These are phyloP conservation scores for Raja brachyura DNA, from an alignment of 2,113 vertebrate genomes.

Conservation along the genomic window DNA sequence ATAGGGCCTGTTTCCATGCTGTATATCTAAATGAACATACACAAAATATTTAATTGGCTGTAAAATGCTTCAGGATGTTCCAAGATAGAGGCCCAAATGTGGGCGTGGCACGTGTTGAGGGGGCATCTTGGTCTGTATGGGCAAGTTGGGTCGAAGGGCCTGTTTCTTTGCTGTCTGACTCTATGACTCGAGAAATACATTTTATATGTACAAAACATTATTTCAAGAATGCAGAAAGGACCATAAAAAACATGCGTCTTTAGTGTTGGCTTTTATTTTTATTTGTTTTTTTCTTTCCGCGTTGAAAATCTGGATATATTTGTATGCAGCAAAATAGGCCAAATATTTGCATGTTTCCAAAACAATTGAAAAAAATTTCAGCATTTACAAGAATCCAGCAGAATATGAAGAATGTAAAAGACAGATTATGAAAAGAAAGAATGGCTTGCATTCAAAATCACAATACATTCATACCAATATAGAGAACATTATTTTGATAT, in stretches of 20 bases:
- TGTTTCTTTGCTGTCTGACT: too few species aligned
- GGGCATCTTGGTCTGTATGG: too few species aligned
- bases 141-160: too few species aligned
- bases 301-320: not conserved
- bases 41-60: not conserved
- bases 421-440: not conserved
- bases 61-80: not conserved
- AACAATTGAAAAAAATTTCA: not conserved
- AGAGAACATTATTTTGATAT: not conserved
- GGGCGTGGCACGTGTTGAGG: too few species aligned
- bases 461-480: not conserved
- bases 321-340: not conserved
- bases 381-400: not conserved
- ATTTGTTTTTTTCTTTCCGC: not conserved
- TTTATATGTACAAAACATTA: not conserved
- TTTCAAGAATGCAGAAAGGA: not conserved
- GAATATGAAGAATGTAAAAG: not conserved
- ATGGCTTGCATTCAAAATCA: not conserved
- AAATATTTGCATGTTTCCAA: not conserved
- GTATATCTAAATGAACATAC: too few species aligned
- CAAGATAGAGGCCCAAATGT: not conserved
- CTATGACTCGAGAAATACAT: not conserved
- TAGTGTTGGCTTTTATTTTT: not conserved
- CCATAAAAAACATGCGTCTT: not conserved
- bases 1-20: too few species aligned